Conservation (phyloP, 1,140 invertebrate genomes). For the Formica exsecta region DNA sequence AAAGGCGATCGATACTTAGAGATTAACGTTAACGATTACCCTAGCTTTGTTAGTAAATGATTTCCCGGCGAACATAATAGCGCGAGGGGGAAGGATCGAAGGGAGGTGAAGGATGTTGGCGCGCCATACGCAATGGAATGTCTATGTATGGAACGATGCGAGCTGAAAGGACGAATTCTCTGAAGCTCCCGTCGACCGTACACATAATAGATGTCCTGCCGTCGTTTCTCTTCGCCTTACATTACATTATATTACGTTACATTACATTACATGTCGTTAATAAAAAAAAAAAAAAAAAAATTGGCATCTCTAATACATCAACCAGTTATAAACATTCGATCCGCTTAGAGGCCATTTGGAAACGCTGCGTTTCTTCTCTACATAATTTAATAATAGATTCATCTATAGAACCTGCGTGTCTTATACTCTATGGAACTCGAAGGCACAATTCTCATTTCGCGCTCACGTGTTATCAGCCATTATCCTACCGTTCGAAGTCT, state of each 20-base stretch:
- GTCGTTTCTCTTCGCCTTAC: slow-evolving; percentile 42
- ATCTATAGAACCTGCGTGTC: slow-evolving; percentile 56
- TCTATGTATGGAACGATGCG: slow-evolving; percentile 81
- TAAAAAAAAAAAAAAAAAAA: background rate
- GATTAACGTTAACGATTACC: slow-evolving; percentile 70
- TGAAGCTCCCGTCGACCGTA: slow-evolving; percentile 73
- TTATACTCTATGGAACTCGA: slow-evolving; percentile 69
- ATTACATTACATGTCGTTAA: slow-evolving; percentile 49
- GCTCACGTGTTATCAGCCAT: background rate
- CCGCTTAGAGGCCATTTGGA: slow-evolving; percentile 70
- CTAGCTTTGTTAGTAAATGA: slow-evolving; percentile 61
- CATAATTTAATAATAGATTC: slow-evolving; percentile 75
- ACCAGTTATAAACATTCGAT: slow-evolving; percentile 58
- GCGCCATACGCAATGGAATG: slow-evolving; percentile 80
- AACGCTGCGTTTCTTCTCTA: slow-evolving; percentile 69
- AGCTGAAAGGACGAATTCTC: slow-evolving; percentile 73
- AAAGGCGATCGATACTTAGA: slow-evolving; percentile 49
- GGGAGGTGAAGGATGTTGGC: slow-evolving; percentile 51
- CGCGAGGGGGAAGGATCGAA: background rate
- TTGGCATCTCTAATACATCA: slow-evolving; percentile 32
- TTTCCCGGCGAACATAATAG: slow-evolving; percentile 14
- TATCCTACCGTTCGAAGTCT: background rate
- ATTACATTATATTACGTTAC: slow-evolving; percentile 59
- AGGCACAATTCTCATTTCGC: slow-evolving; percentile 74
- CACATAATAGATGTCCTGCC: slow-evolving; percentile 36